phyloP scores from a whole-genome alignment of 2,113 vertebrate genomes.

The Aegithalos caudatus region DNA sequence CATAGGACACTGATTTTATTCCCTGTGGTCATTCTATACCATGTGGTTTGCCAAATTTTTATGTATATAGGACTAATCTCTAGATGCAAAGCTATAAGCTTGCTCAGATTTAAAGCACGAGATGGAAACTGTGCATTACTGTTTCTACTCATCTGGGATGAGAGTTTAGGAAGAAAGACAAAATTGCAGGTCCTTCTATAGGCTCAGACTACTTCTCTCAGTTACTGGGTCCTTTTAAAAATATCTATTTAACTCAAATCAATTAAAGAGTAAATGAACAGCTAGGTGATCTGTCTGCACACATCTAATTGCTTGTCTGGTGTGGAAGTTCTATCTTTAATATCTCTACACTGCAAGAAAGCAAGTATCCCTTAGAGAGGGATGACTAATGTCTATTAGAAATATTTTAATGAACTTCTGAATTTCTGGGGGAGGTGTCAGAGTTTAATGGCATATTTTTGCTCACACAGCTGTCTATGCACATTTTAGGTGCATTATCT shows the following conservation, averaged over 20 bases:
- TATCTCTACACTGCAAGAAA: neutral
- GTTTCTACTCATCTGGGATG: neutral
- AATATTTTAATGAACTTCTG: conserved; percentile 43
- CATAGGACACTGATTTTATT: neutral
- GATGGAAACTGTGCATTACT: neutral
- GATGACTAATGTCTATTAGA: conserved; percentile 3
- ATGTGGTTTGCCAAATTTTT: neutral
- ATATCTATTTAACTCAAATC: neutral
- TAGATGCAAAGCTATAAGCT: neutral
- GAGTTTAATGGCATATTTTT: conserved; percentile 29
- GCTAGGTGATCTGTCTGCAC: neutral
- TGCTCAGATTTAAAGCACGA: neutral
- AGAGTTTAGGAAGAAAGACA: neutral
- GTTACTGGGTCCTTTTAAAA: neutral
- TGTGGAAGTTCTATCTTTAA: neutral
- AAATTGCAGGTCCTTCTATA: neutral
- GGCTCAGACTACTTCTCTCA: neutral
- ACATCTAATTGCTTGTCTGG: neutral
- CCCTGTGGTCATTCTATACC: neutral
- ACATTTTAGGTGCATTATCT: neutral
- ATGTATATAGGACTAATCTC: neutral
- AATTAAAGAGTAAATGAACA: conserved; percentile 7
- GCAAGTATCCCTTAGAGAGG: neutral
- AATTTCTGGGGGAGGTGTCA: conserved; percentile 22
- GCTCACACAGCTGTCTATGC: conserved; percentile 3